Conservation (phyloP, 2,888 invertebrate genomes). For the Cephus spinipes region DNA sequence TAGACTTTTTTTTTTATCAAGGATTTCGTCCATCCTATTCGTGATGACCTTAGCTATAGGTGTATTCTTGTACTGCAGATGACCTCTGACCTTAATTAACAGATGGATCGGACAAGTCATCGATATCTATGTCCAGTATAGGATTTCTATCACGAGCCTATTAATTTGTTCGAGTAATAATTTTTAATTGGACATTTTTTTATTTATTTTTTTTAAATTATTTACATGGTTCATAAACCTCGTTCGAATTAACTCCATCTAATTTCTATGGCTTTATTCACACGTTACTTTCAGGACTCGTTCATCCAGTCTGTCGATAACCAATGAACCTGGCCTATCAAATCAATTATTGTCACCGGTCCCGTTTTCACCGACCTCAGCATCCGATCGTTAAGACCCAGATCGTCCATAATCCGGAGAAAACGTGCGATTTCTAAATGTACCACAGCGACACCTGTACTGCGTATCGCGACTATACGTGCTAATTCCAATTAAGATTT, state of each 20-base stretch:
- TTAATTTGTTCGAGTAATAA: not conserved
- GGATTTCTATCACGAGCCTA: not conserved
- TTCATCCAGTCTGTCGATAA: not conserved
- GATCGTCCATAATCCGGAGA: constrained; percentile 5
- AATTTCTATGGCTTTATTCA: not conserved
- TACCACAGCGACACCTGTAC: not conserved
- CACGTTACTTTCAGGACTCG: constrained; percentile 13
- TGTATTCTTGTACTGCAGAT: not conserved
- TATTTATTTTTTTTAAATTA: too few species aligned
- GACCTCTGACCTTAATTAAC: not conserved
- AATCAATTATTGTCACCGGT: constrained; percentile 25
- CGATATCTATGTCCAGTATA: not conserved
- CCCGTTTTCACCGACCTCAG: constrained; percentile 1
- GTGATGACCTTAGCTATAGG: not conserved
- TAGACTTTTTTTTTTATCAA: not conserved
- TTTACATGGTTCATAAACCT: not conserved
- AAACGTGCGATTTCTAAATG: not conserved
- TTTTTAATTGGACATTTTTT: too few species aligned
- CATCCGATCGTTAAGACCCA: constrained; percentile 17
- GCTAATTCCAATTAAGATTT: not conserved
- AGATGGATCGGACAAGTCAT: not conserved
- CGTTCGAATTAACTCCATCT: not conserved
- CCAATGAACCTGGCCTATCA: constrained; percentile 12
- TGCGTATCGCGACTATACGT: not conserved
- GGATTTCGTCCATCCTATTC: not conserved